Evolutionary conservation across 1,140 invertebrate genomes (phyloP).

Genomic region (Cotesia vestalis): DNA sequence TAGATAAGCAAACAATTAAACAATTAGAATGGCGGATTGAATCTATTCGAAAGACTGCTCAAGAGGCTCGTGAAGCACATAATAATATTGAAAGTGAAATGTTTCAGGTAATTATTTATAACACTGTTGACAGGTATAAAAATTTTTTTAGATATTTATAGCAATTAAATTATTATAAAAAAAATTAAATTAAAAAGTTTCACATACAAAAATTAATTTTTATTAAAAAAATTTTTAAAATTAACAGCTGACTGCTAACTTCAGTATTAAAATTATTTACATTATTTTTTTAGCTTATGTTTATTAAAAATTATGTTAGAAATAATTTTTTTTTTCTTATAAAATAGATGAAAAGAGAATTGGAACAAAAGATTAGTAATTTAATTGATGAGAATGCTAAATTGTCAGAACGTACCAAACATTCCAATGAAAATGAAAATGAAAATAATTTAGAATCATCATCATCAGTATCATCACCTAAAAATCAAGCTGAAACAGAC

Average conservation of each 20-base stretch:
- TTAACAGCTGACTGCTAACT: no score
- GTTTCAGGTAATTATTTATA: conserved; percentile 42
- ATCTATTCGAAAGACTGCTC: conserved; percentile 50
- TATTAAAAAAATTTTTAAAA: no score
- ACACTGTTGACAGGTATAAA: no score
- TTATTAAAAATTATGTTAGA: neutral
- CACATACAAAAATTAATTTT: no score
- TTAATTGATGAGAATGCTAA: conserved; percentile 52
- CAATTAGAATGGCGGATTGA: conserved; percentile 59
- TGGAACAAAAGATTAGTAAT: conserved; percentile 53
- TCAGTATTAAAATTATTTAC: neutral
- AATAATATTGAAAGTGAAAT: conserved; percentile 52
- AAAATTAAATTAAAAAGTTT: no score
- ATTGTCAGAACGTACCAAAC: conserved; percentile 42
- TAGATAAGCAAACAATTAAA: conserved; percentile 59
- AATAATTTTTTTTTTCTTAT: neutral
- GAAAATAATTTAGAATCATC: conserved; percentile 26
- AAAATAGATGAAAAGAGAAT: conserved; percentile 49
- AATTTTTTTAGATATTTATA: no score
- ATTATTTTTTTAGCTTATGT: no score
- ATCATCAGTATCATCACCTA: conserved; percentile 4
- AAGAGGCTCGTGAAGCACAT: conserved; percentile 53
- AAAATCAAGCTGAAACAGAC: conserved; percentile 42
- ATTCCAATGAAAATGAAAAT: conserved; percentile 37
- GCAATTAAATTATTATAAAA: no score